These are phyloP conservation scores for Drosophila bocqueti DNA, from an alignment of 1,140 invertebrate genomes.

Conservation along the genomic window DNA sequence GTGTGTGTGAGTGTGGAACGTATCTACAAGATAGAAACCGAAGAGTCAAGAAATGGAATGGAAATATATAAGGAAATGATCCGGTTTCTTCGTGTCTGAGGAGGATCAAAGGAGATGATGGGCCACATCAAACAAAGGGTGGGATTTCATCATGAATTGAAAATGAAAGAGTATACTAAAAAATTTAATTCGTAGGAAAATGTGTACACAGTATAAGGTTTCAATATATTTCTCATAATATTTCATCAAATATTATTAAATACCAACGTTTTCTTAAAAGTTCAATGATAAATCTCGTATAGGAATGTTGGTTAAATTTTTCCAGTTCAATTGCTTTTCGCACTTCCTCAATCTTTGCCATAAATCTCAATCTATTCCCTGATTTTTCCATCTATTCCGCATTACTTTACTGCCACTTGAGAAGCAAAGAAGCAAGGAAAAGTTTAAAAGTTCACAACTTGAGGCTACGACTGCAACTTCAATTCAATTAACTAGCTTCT, in stretches of 20 bases:
- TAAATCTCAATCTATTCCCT: conserved; percentile 19
- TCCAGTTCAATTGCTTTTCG: background rate
- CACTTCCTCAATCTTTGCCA: conserved; percentile 6
- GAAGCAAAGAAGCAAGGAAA: conserved; percentile 12
- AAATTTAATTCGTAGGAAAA: too few relatives aligned
- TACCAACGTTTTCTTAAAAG: background rate
- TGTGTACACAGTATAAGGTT: too few relatives aligned
- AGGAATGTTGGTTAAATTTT: background rate
- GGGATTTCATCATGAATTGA: conserved; percentile 65
- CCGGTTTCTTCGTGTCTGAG: conserved; percentile 42
- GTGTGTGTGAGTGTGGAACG: conserved; percentile 45
- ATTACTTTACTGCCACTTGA: conserved; percentile 21
- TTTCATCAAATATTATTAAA: background rate
- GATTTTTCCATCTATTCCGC: conserved; percentile 25
- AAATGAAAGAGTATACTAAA: conserved; percentile 16
- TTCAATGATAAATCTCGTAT: background rate
- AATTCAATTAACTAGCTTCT: conserved; percentile 69
- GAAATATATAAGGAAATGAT: conserved; percentile 34
- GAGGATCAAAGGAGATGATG: conserved; percentile 46
- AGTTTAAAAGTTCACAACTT: conserved; percentile 79
- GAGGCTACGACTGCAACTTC: conserved; percentile 49
- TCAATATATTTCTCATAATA: background rate
- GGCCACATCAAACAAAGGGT: conserved; percentile 30
- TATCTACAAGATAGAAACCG: conserved; percentile 38
- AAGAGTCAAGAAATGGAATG: conserved; percentile 38